Conservation (phyloP, 2,797 vertebrate species). For the Eulemur coronatus region DNA sequence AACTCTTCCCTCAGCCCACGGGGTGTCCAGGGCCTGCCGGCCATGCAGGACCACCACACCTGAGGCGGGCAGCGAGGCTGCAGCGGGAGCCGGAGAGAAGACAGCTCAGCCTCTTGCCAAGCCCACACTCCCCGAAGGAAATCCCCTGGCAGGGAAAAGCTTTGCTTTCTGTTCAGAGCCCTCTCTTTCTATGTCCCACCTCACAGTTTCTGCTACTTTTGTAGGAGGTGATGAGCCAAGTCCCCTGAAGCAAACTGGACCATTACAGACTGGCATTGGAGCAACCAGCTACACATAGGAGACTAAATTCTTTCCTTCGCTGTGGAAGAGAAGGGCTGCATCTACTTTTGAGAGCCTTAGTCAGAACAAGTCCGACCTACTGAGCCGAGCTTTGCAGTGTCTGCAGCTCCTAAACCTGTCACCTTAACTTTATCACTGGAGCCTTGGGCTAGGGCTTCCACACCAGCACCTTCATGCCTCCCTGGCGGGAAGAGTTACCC, state of each 20-base stretch:
- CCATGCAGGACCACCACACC: neutral
- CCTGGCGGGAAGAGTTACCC: neutral
- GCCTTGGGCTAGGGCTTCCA: neutral
- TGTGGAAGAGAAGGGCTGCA: neutral
- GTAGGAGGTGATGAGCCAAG: neutral
- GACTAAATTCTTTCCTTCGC: neutral
- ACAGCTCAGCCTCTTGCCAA: neutral
- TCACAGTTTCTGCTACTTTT: neutral
- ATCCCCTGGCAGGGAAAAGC: neutral
- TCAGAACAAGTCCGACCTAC: neutral
- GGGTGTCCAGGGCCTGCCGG: neutral
- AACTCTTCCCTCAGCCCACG: neutral
- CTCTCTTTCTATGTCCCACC: neutral
- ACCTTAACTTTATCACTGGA: rapidly evolving
- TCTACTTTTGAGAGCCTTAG: neutral
- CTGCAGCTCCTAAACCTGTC: neutral
- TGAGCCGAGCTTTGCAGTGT: neutral
- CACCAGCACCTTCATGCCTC: neutral
- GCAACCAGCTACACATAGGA: neutral
- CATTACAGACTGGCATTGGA: neutral
- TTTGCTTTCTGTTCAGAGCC: neutral
- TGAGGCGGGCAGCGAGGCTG: neutral
- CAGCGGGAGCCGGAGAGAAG: neutral
- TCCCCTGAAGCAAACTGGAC: neutral
- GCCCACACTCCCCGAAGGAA: neutral